These are phyloP conservation scores for Portunus trituberculatus DNA, from an alignment of 1,140 invertebrate genomes.

Conservation along the genomic window DNA sequence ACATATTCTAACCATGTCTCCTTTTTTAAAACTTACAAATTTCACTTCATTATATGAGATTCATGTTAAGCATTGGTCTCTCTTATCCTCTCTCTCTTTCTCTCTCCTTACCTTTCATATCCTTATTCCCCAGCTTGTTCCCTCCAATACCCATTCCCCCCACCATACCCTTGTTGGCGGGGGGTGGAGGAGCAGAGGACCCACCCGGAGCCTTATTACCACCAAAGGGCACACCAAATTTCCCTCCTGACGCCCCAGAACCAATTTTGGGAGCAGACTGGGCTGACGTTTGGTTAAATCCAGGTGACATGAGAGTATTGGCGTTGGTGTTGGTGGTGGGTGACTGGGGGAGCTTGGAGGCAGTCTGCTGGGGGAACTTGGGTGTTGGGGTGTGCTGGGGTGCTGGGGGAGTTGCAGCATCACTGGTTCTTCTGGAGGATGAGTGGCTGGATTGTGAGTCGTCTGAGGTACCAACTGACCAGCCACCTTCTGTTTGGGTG, in stretches of 20 bases:
- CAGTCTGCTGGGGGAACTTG: slow-evolving; percentile 25
- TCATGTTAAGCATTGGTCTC: no score
- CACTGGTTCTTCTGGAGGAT: slow-evolving; percentile 69
- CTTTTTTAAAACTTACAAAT: no score
- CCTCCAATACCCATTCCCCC: background rate
- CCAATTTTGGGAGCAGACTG: background rate
- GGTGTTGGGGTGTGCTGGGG: background rate
- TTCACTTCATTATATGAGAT: no score
- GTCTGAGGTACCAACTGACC: slow-evolving; percentile 66
- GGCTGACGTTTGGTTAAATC: background rate
- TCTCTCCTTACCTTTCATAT: slow-evolving; percentile 38
- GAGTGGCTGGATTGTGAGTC: slow-evolving; percentile 72
- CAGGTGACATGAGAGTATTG: background rate
- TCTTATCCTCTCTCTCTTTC: background rate
- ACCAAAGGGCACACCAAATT: background rate
- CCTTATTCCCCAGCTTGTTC: slow-evolving; percentile 23
- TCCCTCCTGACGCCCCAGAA: background rate
- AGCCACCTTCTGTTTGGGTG: slow-evolving; percentile 65
- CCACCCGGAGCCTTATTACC: background rate
- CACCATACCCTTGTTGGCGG: background rate
- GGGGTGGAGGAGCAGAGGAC: background rate
- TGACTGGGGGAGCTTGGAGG: slow-evolving; percentile 8
- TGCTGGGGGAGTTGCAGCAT: slow-evolving; percentile 66
- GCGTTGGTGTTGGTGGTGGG: background rate
- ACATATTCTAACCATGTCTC: no score